Evolutionary conservation across 2,797 vertebrate species (phyloP).

Genomic region (Thunnus albacares): DNA sequence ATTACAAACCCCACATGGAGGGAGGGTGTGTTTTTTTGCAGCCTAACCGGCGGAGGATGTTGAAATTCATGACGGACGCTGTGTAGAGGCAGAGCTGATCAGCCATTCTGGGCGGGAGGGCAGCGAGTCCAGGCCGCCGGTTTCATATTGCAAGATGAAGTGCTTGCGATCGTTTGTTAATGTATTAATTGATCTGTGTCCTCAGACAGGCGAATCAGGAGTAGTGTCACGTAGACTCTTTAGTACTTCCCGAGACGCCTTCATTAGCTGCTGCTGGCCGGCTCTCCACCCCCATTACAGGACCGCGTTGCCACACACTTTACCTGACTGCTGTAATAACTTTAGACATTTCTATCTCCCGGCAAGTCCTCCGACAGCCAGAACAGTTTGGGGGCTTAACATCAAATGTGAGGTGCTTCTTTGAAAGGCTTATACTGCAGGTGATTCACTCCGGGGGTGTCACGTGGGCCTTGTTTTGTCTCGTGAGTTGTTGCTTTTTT

Average conservation of each 20-base stretch:
- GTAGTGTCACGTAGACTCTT: constrained; percentile 79
- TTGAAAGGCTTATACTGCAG: constrained; percentile 64
- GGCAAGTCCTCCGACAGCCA: constrained; percentile 65
- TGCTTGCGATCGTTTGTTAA: constrained; percentile 79
- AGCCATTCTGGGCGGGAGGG: constrained; percentile 58
- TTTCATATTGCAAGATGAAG: constrained; percentile 79
- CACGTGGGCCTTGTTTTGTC: constrained; percentile 61
- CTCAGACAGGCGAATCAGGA: constrained; percentile 76
- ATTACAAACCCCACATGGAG: constrained; percentile 26
- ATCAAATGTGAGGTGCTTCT: constrained; percentile 66
- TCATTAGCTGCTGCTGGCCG: constrained; percentile 76
- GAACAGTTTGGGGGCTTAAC: constrained; percentile 67
- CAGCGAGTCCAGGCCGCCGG: constrained; percentile 60
- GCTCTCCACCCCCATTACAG: constrained; percentile 72
- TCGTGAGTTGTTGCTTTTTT: constrained; percentile 43
- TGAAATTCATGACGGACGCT: constrained; percentile 47
- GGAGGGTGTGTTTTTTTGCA: constrained; percentile 4
- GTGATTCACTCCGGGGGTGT: constrained; percentile 54
- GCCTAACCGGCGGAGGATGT: constrained; percentile 39
- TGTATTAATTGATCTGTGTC: constrained; percentile 85
- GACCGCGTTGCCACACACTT: constrained; percentile 64
- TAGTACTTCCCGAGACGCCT: constrained; percentile 76
- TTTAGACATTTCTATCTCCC: constrained; percentile 77
- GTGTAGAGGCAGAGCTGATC: constrained; percentile 52
- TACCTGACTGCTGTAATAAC: constrained; percentile 80